Base-by-base conservation (phyloP, 2,113 vertebrate genomes). In the Pelecanoides urinatrix region DNA sequence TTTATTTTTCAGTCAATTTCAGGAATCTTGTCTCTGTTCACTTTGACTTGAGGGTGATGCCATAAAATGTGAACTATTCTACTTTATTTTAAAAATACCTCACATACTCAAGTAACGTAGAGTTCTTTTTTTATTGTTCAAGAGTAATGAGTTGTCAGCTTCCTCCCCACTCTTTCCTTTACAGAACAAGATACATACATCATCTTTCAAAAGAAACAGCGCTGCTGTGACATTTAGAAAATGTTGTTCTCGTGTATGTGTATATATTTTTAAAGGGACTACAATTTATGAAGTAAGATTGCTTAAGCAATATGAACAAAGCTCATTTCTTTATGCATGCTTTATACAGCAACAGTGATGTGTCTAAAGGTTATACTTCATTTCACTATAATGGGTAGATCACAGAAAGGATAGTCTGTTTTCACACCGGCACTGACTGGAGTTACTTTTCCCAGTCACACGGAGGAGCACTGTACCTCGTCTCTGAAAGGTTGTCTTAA, bases 141-240 rank as follows among this genome's bases (percentile, higher is more conserved):
- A 92, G 59, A 61, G 26, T 71, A 94, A 92, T 91, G 86, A 87
- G 38, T 77, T 96, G 92, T 91, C 96, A 91, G 73, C 47, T 88
- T 91, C 56, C 52, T 88, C 67, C 79, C 29, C 65, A 36, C 62
- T 67, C 77, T 78, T 94, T 75, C 40, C 52, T 74, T 74, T 72
- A 65, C 38, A 87, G 91, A 92, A 78, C 6, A 6, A 84, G 68
- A 85, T 78, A 78, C 29, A 76, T 55, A 56, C 34, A 76, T 90
- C 68, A 95, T 74, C 65, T 94, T 92, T 77, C 83, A 59, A 63
- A 84, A 90, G 77, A 92, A 86, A 34, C 30, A 86, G 21, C 3
- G 6, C 44, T 83, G 47, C 65, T 0, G 1, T 92, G 95, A 92
- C 83, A 92, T 92, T 91, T 95, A 42, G 61, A 93, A 96, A 94